Evolutionary conservation across 2,113 vertebrate species (phyloP).

Genomic region (Scatophagus argus): DNA sequence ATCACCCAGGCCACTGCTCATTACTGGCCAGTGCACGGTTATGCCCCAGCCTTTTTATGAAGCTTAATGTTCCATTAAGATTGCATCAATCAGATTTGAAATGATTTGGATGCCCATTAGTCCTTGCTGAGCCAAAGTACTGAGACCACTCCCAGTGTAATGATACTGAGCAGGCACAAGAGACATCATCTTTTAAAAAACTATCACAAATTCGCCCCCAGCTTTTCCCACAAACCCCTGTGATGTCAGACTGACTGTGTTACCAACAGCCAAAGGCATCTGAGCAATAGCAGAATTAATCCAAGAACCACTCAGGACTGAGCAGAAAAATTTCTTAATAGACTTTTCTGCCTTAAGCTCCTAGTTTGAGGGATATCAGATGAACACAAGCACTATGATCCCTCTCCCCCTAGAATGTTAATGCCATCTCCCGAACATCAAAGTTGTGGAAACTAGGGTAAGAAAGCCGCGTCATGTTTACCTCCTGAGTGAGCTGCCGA

Average conservation of each 20-base stretch:
- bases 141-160: conserved; percentile 35
- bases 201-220: conserved; percentile 23
- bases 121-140: conserved; percentile 8
- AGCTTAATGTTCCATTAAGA: conserved; percentile 62
- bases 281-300: conserved; percentile 7
- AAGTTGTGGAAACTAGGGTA: conserved; percentile 69
- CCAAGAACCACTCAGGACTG: neutral
- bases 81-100: conserved; percentile 54
- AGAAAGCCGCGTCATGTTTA: conserved; percentile 66
- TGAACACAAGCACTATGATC: conserved; percentile 11
- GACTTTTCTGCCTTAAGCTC: conserved; percentile 22
- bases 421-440: conserved; percentile 68
- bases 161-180: conserved; percentile 25
- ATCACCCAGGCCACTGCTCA: conserved; percentile 29
- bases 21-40: conserved; percentile 25
- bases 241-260: conserved; percentile 39
- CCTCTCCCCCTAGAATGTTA: conserved; percentile 54
- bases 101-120: conserved; percentile 54
- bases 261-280: conserved; percentile 20
- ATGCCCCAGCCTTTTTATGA: conserved; percentile 39
- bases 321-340: conserved; percentile 1
- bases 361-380: conserved; percentile 53
- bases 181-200: conserved; percentile 47
- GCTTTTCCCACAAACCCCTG: conserved; percentile 3
- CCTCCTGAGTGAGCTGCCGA: conserved; percentile 54